phyloP scores from a whole-genome alignment of 1,140 invertebrate species.

The Pseudoatta argentina region DNA sequence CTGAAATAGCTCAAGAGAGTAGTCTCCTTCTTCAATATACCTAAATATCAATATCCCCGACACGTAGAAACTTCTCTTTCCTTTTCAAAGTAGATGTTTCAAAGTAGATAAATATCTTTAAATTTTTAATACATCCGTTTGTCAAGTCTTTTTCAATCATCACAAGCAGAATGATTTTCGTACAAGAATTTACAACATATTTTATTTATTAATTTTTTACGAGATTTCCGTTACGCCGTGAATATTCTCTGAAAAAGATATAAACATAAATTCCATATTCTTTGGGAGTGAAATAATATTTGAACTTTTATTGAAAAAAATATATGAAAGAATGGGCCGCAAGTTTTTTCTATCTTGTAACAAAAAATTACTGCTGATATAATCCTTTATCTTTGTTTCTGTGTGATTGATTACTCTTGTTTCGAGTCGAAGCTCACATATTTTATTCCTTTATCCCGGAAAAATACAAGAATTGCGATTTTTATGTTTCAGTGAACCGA shows the following conservation, averaged over 20 bases:
- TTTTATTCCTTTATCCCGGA: constrained; percentile 18
- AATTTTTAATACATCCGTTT: constrained; percentile 3
- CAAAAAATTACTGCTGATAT: neutral
- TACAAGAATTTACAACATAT: neutral
- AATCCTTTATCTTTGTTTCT: constrained; percentile 36
- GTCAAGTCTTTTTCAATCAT: neutral
- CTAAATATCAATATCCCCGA: constrained; percentile 13
- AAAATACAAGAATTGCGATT: neutral
- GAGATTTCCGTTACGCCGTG: neutral
- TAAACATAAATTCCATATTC: neutral
- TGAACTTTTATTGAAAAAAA: constrained; percentile 17
- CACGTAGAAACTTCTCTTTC: neutral
- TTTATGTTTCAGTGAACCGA: neutral
- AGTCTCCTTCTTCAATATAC: neutral
- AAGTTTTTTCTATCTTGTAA: constrained; percentile 1
- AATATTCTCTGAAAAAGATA: neutral
- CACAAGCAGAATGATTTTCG: neutral
- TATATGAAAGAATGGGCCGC: neutral
- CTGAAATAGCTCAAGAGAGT: neutral
- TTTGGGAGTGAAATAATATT: constrained; percentile 6
- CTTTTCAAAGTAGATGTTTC: no score
- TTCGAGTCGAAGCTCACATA: constrained; percentile 5
- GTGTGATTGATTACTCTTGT: constrained; percentile 25
- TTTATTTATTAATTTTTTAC: neutral
- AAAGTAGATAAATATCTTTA: neutral